Evolutionary conservation across 2,888 invertebrate species (phyloP), one percentile per base, ranked within the genome.

Genomic region (Papilio gigon): DNA sequence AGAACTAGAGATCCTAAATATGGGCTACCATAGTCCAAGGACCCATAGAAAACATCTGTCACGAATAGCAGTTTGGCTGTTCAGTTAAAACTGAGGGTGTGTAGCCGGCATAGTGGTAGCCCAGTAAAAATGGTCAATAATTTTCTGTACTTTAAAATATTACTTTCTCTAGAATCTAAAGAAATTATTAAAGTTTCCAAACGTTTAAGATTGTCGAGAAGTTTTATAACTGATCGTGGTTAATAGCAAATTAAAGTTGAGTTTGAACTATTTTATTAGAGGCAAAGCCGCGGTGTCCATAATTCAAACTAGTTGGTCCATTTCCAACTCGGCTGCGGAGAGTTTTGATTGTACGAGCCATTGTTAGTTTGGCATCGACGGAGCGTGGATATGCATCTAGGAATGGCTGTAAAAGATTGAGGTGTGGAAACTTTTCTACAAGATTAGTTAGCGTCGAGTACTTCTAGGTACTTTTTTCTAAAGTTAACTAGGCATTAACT

Each of bases 221-320:
- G 25, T 37, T 64, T 64, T 53, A 53, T 25, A 53, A 64, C 37
- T 30, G 14, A 33, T 44, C 20, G 25, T 47, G 37, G 44, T 67
- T 63, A 62, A 63, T 30, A 59, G 35, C 59, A 47, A 71, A 70
- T 70, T 53, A 44, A 68, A 70, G 59, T 65, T 47, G 68, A 68
- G 70, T 70, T 69, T 68, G 64, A 73, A 72, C 69, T 68, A 68
- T 74, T 72, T 71, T 75, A 74, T 73, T 72, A 70, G 69, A 62
- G 72, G 68, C 65, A 72, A 65, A 70, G 70, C 66, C 50, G 61
- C 66, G 61, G 61, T 53, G 69, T 66, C 61, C 47, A 73, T 74
- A 73, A 73, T 64, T 75, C 73, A 75, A 71, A 69, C 67, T 68
- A 74, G 72, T 74, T 75, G 72, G 74, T 67, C 65, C 59, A 40